Evolutionary conservation across 1,140 invertebrate genomes (phyloP).

Genomic region (Cecropterus lyciades): DNA sequence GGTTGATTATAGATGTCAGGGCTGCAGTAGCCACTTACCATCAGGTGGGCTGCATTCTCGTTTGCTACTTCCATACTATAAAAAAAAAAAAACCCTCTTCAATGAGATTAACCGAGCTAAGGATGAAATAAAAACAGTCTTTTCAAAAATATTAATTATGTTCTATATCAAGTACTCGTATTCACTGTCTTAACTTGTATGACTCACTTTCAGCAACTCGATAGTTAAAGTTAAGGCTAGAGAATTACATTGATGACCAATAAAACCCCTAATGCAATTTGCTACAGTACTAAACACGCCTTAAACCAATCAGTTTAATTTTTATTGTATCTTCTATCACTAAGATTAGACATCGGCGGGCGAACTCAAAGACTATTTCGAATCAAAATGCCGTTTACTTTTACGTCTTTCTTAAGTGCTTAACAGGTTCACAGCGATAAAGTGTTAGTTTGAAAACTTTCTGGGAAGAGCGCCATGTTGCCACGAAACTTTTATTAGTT

Average conservation of each 20-base stretch:
- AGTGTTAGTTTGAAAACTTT: slow-evolving; percentile 27
- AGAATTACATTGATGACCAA: background rate
- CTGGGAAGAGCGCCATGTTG: background rate
- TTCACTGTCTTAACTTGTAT: too few species aligned
- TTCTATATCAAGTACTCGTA: too few species aligned
- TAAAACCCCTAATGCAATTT: slow-evolving; percentile 2
- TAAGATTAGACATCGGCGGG: slow-evolving; percentile 26
- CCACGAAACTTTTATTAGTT: slow-evolving; percentile 24
- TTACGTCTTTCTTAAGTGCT: slow-evolving; percentile 30
- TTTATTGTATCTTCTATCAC: slow-evolving; percentile 20
- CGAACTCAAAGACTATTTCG: slow-evolving; percentile 20
- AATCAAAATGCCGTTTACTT: slow-evolving; percentile 29
- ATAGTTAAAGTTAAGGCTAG: background rate
- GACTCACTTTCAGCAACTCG: too few species aligned
- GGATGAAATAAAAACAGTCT: too few species aligned
- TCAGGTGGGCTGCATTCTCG: too few species aligned
- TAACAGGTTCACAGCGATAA: slow-evolving; percentile 26
- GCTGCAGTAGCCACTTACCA: too few species aligned
- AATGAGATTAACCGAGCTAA: too few species aligned
- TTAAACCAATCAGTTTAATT: slow-evolving; percentile 6
- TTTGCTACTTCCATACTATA: too few species aligned
- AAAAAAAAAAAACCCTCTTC: too few species aligned
- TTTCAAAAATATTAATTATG: too few species aligned
- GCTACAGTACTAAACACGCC: background rate
- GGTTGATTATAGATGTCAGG: too few species aligned